phyloP scores from a whole-genome alignment of 2,113 vertebrate species.

The Hiodon tergisus region DNA sequence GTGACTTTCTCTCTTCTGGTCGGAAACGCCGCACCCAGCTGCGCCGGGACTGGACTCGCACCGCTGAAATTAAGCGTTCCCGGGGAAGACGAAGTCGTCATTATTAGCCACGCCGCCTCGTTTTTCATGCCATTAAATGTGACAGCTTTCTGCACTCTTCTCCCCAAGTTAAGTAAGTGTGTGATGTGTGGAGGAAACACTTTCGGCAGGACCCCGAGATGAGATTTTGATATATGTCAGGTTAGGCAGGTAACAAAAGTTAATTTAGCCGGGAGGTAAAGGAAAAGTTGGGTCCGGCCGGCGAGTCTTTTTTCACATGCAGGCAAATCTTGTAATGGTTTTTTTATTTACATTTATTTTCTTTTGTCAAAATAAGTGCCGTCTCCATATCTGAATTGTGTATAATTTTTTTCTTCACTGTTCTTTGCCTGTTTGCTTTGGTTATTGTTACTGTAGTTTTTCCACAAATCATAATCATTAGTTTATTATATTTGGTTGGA shows the following conservation, averaged over 20 bases:
- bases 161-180: neutral
- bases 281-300: neutral
- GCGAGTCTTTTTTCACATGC: neutral
- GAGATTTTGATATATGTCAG: neutral
- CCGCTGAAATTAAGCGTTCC: neutral
- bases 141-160: neutral
- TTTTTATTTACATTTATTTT: neutral
- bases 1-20: neutral
- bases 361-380: no score
- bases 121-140: neutral
- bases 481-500: no score
- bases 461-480: no score
- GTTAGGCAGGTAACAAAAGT: neutral
- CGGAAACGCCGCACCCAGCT: neutral
- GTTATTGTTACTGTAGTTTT: neutral
- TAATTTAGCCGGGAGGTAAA: neutral
- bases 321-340: neutral
- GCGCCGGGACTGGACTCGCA: neutral
- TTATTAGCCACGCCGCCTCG: neutral
- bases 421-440: neutral
- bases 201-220: neutral
- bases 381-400: no score
- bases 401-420: neutral
- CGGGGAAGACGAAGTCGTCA: neutral
- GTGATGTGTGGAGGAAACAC: neutral